A percentile compares a stretch with the other conserved stretches of the same genome.
Conservation (phyloP, 2,888 invertebrate genomes). For the Cephus spinipes region DNA sequence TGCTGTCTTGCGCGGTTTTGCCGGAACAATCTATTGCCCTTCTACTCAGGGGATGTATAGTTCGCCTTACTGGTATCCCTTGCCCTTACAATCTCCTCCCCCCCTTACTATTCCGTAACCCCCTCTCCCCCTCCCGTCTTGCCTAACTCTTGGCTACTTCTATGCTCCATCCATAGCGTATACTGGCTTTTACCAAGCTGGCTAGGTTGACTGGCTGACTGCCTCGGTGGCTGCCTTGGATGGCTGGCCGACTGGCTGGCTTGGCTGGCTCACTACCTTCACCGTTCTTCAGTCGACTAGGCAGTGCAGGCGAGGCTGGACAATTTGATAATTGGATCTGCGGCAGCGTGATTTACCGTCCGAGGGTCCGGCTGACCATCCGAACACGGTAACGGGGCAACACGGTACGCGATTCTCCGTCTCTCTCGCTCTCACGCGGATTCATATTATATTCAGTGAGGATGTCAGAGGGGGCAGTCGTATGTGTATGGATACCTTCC, state of each 20-base stretch:
- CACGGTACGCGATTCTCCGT: slow-evolving; percentile 5
- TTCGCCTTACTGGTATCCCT: not conserved
- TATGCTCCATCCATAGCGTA: slow-evolving; percentile 17
- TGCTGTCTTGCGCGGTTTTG: slow-evolving; percentile 57
- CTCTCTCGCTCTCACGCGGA: not conserved
- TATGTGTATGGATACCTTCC: not conserved
- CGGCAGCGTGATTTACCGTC: slow-evolving; percentile 60
- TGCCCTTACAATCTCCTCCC: not conserved
- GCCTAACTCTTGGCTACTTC: slow-evolving; percentile 12
- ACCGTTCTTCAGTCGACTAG: slow-evolving; percentile 31
- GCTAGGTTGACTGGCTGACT: slow-evolving; percentile 11
- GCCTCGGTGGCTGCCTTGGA: not conserved
- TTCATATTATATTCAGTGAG: slow-evolving; percentile 20
- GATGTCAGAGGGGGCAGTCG: slow-evolving; percentile 15
- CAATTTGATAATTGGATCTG: slow-evolving; percentile 65
- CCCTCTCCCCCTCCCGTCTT: not conserved
- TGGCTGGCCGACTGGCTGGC: not conserved
- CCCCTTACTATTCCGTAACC: not conserved
- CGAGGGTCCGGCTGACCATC: slow-evolving; percentile 55
- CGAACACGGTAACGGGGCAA: slow-evolving; percentile 12
- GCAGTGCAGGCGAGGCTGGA: slow-evolving; percentile 49
- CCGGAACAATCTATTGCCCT: slow-evolving; percentile 52
- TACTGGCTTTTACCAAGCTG: slow-evolving; percentile 17
- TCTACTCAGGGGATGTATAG: slow-evolving; percentile 31
- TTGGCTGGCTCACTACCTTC: not conserved